These are phyloP conservation scores for Eupithecia dodoneata DNA, from an alignment of 2,888 invertebrate species.

Conservation along the genomic window DNA sequence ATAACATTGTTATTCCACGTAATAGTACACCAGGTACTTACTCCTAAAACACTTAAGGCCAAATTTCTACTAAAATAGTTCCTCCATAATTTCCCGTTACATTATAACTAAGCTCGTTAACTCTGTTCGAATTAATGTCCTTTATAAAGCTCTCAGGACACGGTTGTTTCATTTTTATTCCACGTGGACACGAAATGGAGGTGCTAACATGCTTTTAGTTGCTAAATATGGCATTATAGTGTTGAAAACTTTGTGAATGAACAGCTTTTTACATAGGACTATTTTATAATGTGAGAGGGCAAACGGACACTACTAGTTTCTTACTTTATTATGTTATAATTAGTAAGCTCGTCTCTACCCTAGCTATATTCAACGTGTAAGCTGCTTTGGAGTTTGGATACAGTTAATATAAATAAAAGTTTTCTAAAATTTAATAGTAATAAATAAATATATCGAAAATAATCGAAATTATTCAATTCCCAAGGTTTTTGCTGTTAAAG, in stretches of 20 bases:
- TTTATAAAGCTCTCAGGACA: conserved; percentile 51
- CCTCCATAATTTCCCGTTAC: conserved; percentile 46
- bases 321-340: not conserved
- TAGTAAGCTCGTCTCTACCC: too few relatives aligned
- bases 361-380: too few relatives aligned
- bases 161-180: conserved; percentile 55
- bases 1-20: conserved; percentile 5
- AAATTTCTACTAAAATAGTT: conserved; percentile 33
- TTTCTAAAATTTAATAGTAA: too few relatives aligned
- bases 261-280: not conserved
- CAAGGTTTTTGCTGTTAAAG: too few relatives aligned
- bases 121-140: conserved; percentile 48
- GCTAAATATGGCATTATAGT: not conserved
- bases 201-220: conserved; percentile 17
- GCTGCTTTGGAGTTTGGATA: too few relatives aligned
- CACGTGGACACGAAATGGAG: conserved; percentile 40
- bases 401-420: too few relatives aligned
- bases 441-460: too few relatives aligned
- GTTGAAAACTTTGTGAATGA: conserved; percentile 6
- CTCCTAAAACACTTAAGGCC: conserved; percentile 26
- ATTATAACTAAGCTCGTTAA: conserved; percentile 52
- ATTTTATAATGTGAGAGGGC: not conserved
- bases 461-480: too few relatives aligned
- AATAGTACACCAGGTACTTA: conserved; percentile 22
- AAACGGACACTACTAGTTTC: not conserved